phyloP scores from a whole-genome alignment of 2,888 invertebrate species.

The Ypsolopha sequella region DNA sequence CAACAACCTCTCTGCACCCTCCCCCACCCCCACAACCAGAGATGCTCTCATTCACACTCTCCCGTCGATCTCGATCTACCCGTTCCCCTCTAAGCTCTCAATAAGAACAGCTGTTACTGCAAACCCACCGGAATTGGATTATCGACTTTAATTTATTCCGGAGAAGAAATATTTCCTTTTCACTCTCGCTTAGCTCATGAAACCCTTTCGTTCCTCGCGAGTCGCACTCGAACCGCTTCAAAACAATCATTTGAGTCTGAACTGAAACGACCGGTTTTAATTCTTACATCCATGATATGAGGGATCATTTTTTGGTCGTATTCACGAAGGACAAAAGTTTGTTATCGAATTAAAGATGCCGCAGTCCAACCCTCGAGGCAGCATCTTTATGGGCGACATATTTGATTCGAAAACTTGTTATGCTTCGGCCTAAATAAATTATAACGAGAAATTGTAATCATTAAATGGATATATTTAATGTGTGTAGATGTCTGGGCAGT shows the following conservation, averaged over 20 bases:
- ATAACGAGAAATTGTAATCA: slow-evolving; percentile 70
- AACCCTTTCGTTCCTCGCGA: slow-evolving; percentile 56
- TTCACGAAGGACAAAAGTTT: slow-evolving; percentile 45
- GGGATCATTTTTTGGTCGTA: slow-evolving; percentile 48
- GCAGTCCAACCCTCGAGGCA: slow-evolving; percentile 61
- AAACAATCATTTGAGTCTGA: slow-evolving; percentile 56
- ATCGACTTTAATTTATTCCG: slow-evolving; percentile 68
- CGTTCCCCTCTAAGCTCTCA: slow-evolving; percentile 54
- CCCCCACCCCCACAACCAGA: slow-evolving; percentile 38
- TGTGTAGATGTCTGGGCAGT: slow-evolving; percentile 42
- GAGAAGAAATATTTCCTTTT: slow-evolving; percentile 68
- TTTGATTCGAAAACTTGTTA: slow-evolving; percentile 71
- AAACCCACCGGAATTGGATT: slow-evolving; percentile 46
- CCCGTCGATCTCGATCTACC: slow-evolving; percentile 62
- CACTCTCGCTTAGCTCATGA: slow-evolving; percentile 45
- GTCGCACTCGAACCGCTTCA: slow-evolving; percentile 40
- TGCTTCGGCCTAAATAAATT: slow-evolving; percentile 69
- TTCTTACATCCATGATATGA: slow-evolving; percentile 60
- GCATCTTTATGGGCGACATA: slow-evolving; percentile 71
- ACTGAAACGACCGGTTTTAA: slow-evolving; percentile 61
- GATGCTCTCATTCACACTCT: slow-evolving; percentile 69
- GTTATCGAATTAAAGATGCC: slow-evolving; percentile 57
- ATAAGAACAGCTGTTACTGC: slow-evolving; percentile 44
- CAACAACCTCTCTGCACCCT: slow-evolving; percentile 46
- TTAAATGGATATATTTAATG: slow-evolving; percentile 68